Evolutionary conservation across 1,140 invertebrate genomes (phyloP).

Genomic region (Gryllus bimaculatus): DNA sequence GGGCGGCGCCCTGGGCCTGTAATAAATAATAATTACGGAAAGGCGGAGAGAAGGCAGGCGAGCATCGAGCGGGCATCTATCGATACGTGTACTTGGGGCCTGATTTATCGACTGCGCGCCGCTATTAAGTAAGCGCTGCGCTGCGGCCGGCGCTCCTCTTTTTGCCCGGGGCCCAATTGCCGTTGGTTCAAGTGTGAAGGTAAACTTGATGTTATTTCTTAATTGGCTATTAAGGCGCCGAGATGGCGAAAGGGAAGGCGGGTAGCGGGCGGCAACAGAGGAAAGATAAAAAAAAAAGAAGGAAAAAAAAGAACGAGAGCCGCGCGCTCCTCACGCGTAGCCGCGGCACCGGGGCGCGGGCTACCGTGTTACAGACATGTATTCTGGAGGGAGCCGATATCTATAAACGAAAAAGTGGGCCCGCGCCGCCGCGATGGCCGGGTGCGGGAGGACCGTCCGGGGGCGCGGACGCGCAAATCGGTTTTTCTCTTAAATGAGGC

Average conservation of each 20-base stretch:
- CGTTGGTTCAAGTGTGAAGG: neutral
- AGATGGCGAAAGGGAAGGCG: neutral
- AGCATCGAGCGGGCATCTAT: slow-evolving; percentile 2
- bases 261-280: neutral
- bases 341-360: neutral
- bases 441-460: too few relatives aligned
- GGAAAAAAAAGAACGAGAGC: too few relatives aligned
- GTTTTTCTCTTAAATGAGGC: neutral
- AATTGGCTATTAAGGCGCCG: neutral
- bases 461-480: neutral
- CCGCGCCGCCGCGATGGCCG: neutral
- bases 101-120: neutral
- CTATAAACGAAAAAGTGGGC: neutral
- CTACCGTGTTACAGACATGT: neutral
- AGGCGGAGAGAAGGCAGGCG: neutral
- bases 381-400: neutral
- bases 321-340: too few relatives aligned
- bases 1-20: neutral
- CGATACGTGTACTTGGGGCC: neutral
- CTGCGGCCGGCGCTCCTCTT: neutral
- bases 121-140: neutral
- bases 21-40: neutral
- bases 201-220: neutral
- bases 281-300: neutral
- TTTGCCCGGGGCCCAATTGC: neutral